Base-by-base conservation (phyloP, 2,113 vertebrate species). In the Notechis scutatus region DNA sequence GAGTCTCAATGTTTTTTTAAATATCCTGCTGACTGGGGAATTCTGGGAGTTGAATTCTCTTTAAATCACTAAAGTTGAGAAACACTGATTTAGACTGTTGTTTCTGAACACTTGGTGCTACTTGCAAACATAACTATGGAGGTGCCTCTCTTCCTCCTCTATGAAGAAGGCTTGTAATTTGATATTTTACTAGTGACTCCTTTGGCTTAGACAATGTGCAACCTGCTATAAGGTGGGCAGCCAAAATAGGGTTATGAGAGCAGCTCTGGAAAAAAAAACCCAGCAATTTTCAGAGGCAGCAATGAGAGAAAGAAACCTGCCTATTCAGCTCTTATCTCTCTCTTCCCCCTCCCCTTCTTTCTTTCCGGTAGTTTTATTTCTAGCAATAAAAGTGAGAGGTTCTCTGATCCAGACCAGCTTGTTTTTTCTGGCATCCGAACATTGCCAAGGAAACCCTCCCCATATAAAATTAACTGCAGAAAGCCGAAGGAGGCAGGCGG, bases 351-450 rank as follows among this genome's bases (percentile, higher is more conserved):
- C 29, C 47, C 14, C 39, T 11, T 6, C 11, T n/a, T 18, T 9
- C 34, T 89, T 89, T 50, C 92, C 18, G n/a, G 42, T 42, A 88
- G 69, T 89, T 93, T 29, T 85, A 85, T 57, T 87, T 90, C 86
- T 20, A 54, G 45, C 81, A 69, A 59, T 81, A 91, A 59, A 59
- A 20, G 50, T 45, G 86, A 93, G 29, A 29, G 39, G 4, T 23
- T 69, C n/a, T 87, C 55, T n/a, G 24, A 87, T 87, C 57, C 57
- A 90, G 89, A n/a, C 47, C 81, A 56, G 47, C 87, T 18, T 54
- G 47, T 6, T 34, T 74, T 69, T 89, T 15, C 87, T 26, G 52
- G 61, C 26, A 59, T 57, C 59, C 50, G 54, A 39, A 34, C 74
- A 89, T 57, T 29, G 21, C 42, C 87, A 59, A 85, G 93, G 86